Percentiles rank a stretch among this genome's conserved stretches.
These are phyloP conservation scores for Aricia artaxerxes DNA, from an alignment of 2,888 invertebrate species.

Conservation along the genomic window DNA sequence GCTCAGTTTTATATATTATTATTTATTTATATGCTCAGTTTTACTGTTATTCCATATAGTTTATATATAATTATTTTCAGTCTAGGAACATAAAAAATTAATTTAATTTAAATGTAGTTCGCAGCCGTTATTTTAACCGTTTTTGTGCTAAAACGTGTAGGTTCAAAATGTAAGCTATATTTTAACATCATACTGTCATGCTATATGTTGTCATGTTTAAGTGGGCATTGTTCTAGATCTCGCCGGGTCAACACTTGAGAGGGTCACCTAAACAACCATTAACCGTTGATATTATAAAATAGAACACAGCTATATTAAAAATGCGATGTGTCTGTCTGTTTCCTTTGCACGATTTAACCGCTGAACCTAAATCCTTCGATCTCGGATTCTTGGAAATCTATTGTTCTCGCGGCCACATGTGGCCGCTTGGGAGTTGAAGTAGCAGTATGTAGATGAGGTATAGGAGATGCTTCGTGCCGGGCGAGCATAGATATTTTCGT, in stretches of 20 bases:
- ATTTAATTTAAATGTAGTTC: not conserved
- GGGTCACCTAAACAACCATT: not conserved
- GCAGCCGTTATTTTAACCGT: not conserved
- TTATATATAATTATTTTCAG: not conserved
- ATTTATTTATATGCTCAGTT: not conserved
- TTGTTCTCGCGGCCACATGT: too few relatives aligned
- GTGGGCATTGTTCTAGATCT: conserved; percentile 13
- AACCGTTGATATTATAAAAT: not conserved
- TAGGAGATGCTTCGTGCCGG: too few relatives aligned
- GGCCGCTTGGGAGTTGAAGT: too few relatives aligned
- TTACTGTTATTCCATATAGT: not conserved
- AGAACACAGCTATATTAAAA: not conserved
- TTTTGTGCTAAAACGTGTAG: not conserved
- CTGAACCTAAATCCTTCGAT: too few relatives aligned
- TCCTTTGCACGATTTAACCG: too few relatives aligned
- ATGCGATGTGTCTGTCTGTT: not conserved
- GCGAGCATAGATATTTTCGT: too few relatives aligned
- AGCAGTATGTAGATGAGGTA: too few relatives aligned
- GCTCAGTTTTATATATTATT: not conserved
- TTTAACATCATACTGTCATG: not conserved
- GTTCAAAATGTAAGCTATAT: not conserved
- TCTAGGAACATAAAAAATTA: not conserved
- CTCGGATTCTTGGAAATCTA: too few relatives aligned
- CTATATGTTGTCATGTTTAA: not conserved
- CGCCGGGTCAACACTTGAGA: conserved; percentile 1